Evolutionary conservation across 2,888 invertebrate genomes (phyloP).

Genomic region (Ariolimax columbianus): DNA sequence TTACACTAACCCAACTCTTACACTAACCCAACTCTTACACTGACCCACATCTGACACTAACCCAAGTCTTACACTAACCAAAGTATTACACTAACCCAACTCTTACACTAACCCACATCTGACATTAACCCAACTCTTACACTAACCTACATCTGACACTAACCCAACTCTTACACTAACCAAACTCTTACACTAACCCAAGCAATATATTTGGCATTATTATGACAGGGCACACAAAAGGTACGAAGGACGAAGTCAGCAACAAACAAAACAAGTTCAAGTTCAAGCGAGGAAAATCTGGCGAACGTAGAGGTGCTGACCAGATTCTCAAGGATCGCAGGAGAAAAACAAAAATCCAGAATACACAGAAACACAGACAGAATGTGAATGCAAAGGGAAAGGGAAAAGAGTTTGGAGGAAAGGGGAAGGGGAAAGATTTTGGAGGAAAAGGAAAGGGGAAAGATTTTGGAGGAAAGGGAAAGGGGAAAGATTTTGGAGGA

Average conservation of each 20-base stretch:
- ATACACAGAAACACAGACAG: slow-evolving; percentile 72
- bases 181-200: neutral
- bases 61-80: no score
- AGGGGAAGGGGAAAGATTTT: neutral
- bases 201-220: slow-evolving; percentile 19
- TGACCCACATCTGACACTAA: no score
- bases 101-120: no score
- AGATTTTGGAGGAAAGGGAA: neutral
- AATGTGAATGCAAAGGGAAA: slow-evolving; percentile 49
- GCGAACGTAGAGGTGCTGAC: slow-evolving; percentile 83
- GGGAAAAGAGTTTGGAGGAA: slow-evolving; percentile 29
- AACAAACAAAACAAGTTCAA: slow-evolving; percentile 43
- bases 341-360: slow-evolving; percentile 69
- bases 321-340: slow-evolving; percentile 80
- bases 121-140: no score
- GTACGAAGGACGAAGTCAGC: slow-evolving; percentile 45
- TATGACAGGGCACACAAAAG: slow-evolving; percentile 65
- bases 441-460: neutral
- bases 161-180: no score
- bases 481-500: neutral
- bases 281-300: slow-evolving; percentile 54
- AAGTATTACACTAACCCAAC: no score
- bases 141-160: neutral
- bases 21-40: no score
- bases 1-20: no score